Percentiles rank a stretch among this genome's conserved stretches.
These are phyloP conservation scores for Enteromius viviparus DNA, from an alignment of 2,797 vertebrate species.

Conservation along the genomic window DNA sequence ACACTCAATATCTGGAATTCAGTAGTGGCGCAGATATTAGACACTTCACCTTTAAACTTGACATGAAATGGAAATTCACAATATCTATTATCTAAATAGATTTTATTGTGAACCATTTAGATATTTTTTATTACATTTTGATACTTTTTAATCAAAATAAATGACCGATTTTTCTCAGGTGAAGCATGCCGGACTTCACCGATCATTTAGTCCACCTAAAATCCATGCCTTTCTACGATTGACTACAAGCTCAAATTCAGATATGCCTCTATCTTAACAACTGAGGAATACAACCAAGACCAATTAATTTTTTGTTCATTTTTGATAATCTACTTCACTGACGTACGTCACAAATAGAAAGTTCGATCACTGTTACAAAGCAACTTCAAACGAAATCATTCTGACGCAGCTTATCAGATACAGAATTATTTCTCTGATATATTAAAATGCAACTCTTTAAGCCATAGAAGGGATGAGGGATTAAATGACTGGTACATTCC, in stretches of 20 bases:
- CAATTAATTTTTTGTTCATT: neutral
- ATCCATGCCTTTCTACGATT: neutral
- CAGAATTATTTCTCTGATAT: slow-evolving; percentile 9
- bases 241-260: neutral
- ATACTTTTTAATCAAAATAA: neutral
- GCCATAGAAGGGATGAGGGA: neutral
- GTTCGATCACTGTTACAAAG: neutral
- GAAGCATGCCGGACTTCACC: neutral
- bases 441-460: neutral
- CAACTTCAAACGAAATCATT: slow-evolving; percentile 7
- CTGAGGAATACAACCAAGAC: neutral
- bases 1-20: neutral
- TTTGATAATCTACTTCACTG: neutral
- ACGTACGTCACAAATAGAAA: neutral
- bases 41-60: neutral
- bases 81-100: neutral
- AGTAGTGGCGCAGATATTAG: neutral
- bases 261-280: neutral
- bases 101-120: neutral
- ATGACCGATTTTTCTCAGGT: neutral
- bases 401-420: slow-evolving; percentile 2
- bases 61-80: neutral
- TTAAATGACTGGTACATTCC: neutral
- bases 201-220: neutral
- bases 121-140: neutral